Conservation (phyloP, 2,888 invertebrate species). For the Eupsilia transversa region DNA sequence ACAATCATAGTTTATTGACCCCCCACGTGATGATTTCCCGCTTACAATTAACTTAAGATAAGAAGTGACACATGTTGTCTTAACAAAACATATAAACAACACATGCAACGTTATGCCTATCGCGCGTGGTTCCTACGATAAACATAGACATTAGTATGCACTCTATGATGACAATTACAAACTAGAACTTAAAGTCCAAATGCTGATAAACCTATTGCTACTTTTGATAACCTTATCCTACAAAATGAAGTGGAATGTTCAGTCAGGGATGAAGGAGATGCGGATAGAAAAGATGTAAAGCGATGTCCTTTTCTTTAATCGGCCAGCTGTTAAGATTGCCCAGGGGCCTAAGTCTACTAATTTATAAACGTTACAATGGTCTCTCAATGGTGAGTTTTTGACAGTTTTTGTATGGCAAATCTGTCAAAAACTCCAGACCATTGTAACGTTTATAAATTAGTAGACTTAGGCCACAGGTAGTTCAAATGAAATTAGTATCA, state of each 20-base stretch:
- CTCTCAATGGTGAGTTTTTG: too few relatives aligned
- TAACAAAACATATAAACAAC: conserved; percentile 38
- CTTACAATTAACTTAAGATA: conserved; percentile 25
- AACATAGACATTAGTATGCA: conserved; percentile 22
- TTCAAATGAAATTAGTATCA: conserved; percentile 52
- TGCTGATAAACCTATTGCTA: conserved; percentile 50
- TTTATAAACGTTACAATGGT: too few relatives aligned
- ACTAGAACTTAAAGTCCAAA: conserved; percentile 53
- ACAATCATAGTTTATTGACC: conserved; percentile 32
- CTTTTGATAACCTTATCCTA: conserved; percentile 46
- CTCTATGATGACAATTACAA: conserved; percentile 20
- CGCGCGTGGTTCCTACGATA: conserved; percentile 25
- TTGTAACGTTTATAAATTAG: too few relatives aligned
- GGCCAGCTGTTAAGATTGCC: conserved; percentile 6
- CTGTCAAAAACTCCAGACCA: too few relatives aligned
- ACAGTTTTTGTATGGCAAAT: too few relatives aligned
- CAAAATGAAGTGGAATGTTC: conserved; percentile 8
- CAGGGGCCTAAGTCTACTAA: too few relatives aligned
- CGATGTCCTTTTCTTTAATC: conserved; percentile 14
- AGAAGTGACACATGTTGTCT: conserved; percentile 28
- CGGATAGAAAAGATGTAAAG: conserved; percentile 1
- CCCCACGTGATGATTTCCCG: conserved; percentile 35
- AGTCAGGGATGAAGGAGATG: conserved; percentile 16
- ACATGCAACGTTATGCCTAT: conserved; percentile 1
- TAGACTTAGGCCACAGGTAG: too few relatives aligned